Conservation (phyloP, 1,140 invertebrate species). For the Cydia pomonella region DNA sequence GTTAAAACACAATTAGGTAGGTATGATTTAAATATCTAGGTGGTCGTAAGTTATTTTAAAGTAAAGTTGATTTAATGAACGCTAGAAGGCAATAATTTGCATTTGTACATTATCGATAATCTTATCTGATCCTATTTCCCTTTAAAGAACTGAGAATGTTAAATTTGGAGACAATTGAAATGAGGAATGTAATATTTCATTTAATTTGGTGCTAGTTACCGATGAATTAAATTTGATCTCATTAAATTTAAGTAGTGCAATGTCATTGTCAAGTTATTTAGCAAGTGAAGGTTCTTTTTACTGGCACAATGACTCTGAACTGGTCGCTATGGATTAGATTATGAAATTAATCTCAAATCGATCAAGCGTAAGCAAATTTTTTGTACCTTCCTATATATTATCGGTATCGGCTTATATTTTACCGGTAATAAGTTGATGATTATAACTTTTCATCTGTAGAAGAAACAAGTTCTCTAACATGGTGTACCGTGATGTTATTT, state of each 20-base stretch:
- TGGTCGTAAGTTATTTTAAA: constrained; percentile 30
- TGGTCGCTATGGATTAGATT: not conserved
- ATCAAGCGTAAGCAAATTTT: not conserved
- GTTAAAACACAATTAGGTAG: constrained; percentile 25
- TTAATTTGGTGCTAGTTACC: constrained; percentile 1
- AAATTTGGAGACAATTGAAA: constrained; percentile 5
- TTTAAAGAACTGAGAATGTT: not conserved
- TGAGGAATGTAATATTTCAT: not conserved
- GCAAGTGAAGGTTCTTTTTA: constrained; percentile 21
- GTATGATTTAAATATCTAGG: constrained; percentile 29
- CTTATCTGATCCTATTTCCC: constrained; percentile 18
- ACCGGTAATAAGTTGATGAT: not conserved
- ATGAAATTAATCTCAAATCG: not conserved
- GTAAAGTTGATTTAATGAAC: constrained; percentile 18
- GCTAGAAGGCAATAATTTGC: constrained; percentile 24
- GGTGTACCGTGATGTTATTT: constrained; percentile 3
- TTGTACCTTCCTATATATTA: not conserved
- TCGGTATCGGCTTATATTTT: not conserved
- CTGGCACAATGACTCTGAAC: constrained; percentile 16
- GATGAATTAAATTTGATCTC: constrained; percentile 17
- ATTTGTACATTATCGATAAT: constrained; percentile 13
- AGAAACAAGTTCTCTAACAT: not conserved
- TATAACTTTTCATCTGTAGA: not conserved
- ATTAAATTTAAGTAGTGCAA: constrained; percentile 30
- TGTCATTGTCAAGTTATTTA: constrained; percentile 32